Base-by-base conservation (phyloP, 1,140 invertebrate species). In the Pseudomyrmex gracilis region DNA sequence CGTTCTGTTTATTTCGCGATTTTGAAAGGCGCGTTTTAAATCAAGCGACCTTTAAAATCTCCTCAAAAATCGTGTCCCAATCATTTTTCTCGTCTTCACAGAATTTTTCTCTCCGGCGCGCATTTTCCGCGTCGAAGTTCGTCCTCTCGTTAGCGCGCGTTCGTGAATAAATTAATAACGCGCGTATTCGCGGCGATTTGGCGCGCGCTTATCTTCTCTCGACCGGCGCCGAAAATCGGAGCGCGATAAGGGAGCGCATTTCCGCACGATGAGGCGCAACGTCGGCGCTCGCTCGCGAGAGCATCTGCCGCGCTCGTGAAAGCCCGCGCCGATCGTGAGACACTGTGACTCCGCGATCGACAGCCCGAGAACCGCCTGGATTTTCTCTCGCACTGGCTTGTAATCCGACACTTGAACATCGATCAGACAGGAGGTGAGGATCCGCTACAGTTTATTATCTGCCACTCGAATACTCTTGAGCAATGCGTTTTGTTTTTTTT, bases 381-480 rank as follows among this genome's bases (percentile, higher is more conserved):
- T 83, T 77, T 87, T 78, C 15, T 70, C 67, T 71, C 43, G 45
- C 22, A 34, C 34, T 34, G 53, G 53, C 55, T 53, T 55, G 34
- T 34, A 55, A 55, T 58, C 55, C 24, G 76, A 61, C 58, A 63
- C 43, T 55, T 47, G 22, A 73, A 13, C 49, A 60, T 43, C 63
- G 64, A 63, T 86, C 63, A 73, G 61, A 5, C 71, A 64, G 70
- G 17, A 85, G 85, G 82, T 78, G 85, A 78, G 87, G 73, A 64
- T 47, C 8, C 71, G 57, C 74, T 78, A 64, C n/a, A 76, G 82
- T 60, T 34, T 34, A 34, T 34, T 66, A 22, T 53, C 49, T 49
- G 22, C 1, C 12, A 49, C 1, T n/a, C 43, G 12, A 76, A 10
- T 12, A 15, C 15, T 60, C 15, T 58, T 55, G 10, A 13, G 24